Base-by-base conservation (phyloP, 2,888 invertebrate genomes). In the Trichopoda pennipes region DNA sequence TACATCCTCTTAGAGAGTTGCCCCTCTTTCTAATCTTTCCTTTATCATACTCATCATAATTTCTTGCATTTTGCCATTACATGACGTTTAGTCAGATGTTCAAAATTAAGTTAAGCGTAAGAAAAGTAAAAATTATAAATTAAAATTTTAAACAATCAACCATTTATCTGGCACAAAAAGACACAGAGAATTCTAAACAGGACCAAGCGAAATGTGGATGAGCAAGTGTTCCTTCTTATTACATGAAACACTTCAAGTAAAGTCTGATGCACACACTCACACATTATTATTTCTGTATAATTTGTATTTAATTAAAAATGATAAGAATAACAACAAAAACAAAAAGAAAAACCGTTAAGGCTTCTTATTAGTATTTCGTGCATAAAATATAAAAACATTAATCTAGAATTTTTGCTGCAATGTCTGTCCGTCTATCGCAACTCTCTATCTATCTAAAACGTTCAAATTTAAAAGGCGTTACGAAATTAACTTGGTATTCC, bases 51-150 rank as follows among this genome's bases (percentile, higher is more conserved):
- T 38, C 64, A 63, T 49, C 64, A 63, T 47, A 16, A 38, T 61
- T n/a, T 61, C 21, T 51, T 64, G 14, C 19, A 12, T 38, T 47
- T 23, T 28, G 32, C 28, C 42, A 49, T 80, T 47, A 63, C 49
- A 58, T 42, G 56, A 53, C 63, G 53, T 69, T 69, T 53, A 64
- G 60, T 70, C 70, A 79, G 75, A 61, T 75, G 70, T 66, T 75
- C 9, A 51, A 70, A 74, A 75, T 78, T 79, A 75, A 75, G 66
- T 72, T 72, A 56, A 79, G 70, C 70, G 38, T 23, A 81, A 69
- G 81, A 75, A 66, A 75, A 75, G 60, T 56, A 60, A 70, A 78
- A 72, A 78, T 70, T 82, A 72, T 75, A 78, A 78, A 78, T 78
- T 74, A 75, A 74, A 82, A 78, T 78, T 64, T 44, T 3, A 38